A percentile compares a stretch with the other conserved stretches of the same genome.
phyloP scores from a whole-genome alignment of 2,888 invertebrate genomes.

The Pseudococcus jackbeardsleyi region DNA sequence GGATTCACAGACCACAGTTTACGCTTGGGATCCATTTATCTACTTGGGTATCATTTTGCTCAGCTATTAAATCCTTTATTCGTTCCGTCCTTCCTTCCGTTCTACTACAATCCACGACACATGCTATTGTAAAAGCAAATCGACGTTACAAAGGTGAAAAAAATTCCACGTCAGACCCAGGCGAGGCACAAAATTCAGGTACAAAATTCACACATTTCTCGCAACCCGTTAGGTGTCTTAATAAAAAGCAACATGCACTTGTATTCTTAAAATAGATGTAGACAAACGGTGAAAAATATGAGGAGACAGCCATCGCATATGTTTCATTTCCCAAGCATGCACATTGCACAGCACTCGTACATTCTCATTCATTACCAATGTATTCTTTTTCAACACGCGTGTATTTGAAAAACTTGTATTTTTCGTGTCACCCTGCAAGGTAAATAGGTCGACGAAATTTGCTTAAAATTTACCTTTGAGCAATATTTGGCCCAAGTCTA shows the following conservation, averaged over 20 bases:
- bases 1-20: slow-evolving; percentile 1
- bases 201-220: slow-evolving; percentile 17
- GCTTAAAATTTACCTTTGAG: background rate
- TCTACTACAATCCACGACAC: background rate
- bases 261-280: slow-evolving; percentile 8
- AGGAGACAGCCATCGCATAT: background rate
- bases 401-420: background rate
- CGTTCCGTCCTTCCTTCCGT: background rate
- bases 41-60: background rate
- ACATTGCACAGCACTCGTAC: background rate
- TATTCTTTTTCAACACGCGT: background rate
- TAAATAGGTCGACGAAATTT: background rate
- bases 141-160: background rate
- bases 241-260: background rate
- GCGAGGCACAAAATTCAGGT: background rate
- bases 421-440: background rate
- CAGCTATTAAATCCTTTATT: slow-evolving; percentile 12
- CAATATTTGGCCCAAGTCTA: background rate
- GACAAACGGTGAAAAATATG: background rate
- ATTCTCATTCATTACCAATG: slow-evolving; percentile 7
- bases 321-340: slow-evolving; percentile 6
- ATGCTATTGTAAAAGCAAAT: background rate
- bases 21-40: slow-evolving; percentile 14
- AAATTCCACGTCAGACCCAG: background rate
- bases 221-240: background rate